Percentiles rank a stretch among this genome's conserved stretches.
phyloP scores from a whole-genome alignment of 2,113 vertebrate species.

The Sakesphorus luctuosus region DNA sequence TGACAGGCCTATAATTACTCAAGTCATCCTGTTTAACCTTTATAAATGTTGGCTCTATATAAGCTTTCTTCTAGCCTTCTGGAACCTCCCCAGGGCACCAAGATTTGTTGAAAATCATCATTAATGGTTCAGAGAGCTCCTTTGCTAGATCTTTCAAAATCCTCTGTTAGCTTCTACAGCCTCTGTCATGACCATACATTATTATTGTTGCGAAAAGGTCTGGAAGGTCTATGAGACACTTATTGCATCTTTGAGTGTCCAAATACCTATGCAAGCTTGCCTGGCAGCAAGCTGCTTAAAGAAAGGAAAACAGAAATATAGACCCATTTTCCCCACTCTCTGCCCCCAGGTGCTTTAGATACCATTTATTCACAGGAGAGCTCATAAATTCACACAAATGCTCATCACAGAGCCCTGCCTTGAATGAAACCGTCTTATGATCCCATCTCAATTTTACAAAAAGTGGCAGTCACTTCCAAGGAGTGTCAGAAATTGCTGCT shows the following conservation, averaged over 20 bases:
- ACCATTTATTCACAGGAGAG: neutral
- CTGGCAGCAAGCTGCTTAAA: neutral
- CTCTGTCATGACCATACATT: neutral
- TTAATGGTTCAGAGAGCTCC: conserved; percentile 56
- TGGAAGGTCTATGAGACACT: neutral
- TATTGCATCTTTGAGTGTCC: neutral
- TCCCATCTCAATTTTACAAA: neutral
- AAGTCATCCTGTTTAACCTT: conserved; percentile 68
- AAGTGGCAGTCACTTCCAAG: neutral
- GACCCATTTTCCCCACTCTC: neutral
- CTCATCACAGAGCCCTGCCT: neutral
- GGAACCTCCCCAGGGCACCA: conserved; percentile 57
- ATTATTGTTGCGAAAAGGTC: neutral
- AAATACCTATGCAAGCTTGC: neutral
- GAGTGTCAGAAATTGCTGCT: neutral
- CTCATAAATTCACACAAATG: neutral
- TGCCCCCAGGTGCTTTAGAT: neutral
- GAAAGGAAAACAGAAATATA: neutral
- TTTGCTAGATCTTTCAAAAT: conserved; percentile 47
- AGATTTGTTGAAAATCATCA: conserved; percentile 60
- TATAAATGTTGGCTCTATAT: conserved; percentile 64
- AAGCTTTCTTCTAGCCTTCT: conserved; percentile 62
- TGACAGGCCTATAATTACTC: conserved; percentile 70
- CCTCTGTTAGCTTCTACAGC: neutral
- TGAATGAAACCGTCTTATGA: neutral